phyloP scores from a whole-genome alignment of 2,797 vertebrate genomes.

The Phaenicophaeus curvirostris region DNA sequence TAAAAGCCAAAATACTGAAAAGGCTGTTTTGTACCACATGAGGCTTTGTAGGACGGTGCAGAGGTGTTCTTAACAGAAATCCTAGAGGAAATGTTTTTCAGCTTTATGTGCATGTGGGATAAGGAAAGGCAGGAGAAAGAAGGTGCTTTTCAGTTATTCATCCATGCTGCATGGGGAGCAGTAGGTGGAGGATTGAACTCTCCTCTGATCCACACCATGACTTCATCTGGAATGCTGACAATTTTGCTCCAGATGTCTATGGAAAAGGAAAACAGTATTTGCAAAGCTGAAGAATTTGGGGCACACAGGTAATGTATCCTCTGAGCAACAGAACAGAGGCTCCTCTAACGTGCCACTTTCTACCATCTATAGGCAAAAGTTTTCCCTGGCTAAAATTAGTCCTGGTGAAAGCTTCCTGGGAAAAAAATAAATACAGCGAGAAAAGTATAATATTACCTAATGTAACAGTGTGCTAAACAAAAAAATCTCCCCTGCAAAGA shows the following conservation, averaged over 20 bases:
- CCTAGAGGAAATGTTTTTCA: not conserved
- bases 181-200: not conserved
- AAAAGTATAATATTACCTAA: not conserved
- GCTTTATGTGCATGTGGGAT: not conserved
- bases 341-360: not conserved
- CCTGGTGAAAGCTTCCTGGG: not conserved
- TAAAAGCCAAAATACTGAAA: not conserved
- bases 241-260: constrained; percentile 5
- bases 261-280: not conserved
- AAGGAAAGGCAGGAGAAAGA: not conserved
- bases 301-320: not conserved
- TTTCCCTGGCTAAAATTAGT: not conserved
- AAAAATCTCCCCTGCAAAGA: not conserved
- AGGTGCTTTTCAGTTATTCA: not conserved
- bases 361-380: not conserved
- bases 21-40: not conserved
- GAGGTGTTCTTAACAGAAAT: not conserved
- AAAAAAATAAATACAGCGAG: not conserved
- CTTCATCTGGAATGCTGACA: not conserved
- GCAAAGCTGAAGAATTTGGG: not conserved
- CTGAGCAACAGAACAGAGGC: not conserved
- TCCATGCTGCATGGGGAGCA: not conserved
- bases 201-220: not conserved
- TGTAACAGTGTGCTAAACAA: not conserved
- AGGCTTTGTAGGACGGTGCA: not conserved